These are phyloP conservation scores for Cacoxenus indagator DNA, from an alignment of 2,888 invertebrate species.

Conservation along the genomic window DNA sequence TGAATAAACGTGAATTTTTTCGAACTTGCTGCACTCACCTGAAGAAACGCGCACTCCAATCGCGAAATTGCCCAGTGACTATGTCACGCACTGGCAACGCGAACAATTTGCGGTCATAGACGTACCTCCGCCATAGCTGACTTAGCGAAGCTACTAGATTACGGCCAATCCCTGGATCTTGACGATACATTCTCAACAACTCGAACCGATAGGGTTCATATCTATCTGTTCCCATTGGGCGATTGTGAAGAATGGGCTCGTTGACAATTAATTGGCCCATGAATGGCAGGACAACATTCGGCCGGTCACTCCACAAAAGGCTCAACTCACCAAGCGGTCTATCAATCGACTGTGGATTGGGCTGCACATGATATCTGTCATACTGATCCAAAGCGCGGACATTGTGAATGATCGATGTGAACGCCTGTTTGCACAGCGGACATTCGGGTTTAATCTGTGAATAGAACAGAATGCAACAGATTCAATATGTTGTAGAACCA, in stretches of 20 bases:
- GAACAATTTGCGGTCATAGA: slow-evolving; percentile 85
- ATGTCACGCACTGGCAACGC: slow-evolving; percentile 79
- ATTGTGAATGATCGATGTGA: slow-evolving; percentile 93
- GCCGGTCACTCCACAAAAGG: slow-evolving; percentile 15
- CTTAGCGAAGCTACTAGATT: slow-evolving; percentile 53
- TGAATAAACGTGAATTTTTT: not conserved
- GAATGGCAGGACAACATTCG: slow-evolving; percentile 42
- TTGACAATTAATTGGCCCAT: slow-evolving; percentile 46
- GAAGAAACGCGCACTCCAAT: slow-evolving; percentile 82
- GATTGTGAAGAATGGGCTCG: slow-evolving; percentile 40
- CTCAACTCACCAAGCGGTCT: slow-evolving; percentile 34
- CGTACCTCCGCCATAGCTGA: slow-evolving; percentile 74
- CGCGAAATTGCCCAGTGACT: slow-evolving; percentile 77
- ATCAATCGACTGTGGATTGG: slow-evolving; percentile 50
- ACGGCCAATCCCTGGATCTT: slow-evolving; percentile 48
- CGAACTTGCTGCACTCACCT: slow-evolving; percentile 72
- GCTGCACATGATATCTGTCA: slow-evolving; percentile 81
- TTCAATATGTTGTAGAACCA: not conserved
- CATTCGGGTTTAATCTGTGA: slow-evolving; percentile 95
- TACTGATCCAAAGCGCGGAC: slow-evolving; percentile 89
- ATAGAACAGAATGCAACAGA: slow-evolving; percentile 26
- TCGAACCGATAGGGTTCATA: slow-evolving; percentile 59
- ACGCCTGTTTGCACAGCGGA: slow-evolving; percentile 93
- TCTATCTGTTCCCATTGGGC: slow-evolving; percentile 16
- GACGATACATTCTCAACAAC: slow-evolving; percentile 61